phyloP scores from a whole-genome alignment of 2,888 invertebrate species.

The Sminthurides aquaticus region DNA sequence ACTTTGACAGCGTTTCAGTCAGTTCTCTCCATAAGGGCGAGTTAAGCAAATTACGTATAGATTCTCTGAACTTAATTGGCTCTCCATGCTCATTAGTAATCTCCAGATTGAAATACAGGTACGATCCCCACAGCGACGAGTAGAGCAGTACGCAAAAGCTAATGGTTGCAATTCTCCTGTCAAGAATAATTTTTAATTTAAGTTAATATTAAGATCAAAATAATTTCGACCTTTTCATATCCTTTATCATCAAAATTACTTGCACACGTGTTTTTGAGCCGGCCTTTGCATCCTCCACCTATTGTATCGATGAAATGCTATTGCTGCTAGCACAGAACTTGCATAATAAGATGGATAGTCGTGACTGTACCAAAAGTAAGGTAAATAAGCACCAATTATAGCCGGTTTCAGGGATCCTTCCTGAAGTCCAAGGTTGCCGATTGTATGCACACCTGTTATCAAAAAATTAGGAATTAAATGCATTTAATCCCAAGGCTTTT shows the following conservation, averaged over 20 bases:
- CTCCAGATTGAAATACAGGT: conserved; percentile 79
- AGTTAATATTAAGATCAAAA: too few relatives aligned
- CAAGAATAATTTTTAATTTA: neutral
- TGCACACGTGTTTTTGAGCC: conserved; percentile 47
- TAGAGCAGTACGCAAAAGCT: conserved; percentile 60
- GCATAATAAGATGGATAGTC: conserved; percentile 59
- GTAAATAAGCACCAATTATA: conserved; percentile 63
- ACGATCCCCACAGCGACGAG: conserved; percentile 65
- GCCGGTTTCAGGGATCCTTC: conserved; percentile 65
- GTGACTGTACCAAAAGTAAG: conserved; percentile 56
- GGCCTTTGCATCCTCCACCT: conserved; percentile 69
- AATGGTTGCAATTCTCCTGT: conserved; percentile 57
- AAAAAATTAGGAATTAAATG: conserved; percentile 2
- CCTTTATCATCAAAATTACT: conserved; percentile 44
- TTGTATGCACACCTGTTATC: conserved; percentile 72
- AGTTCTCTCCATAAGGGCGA: conserved; percentile 80
- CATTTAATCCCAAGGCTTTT: neutral
- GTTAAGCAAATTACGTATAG: conserved; percentile 78
- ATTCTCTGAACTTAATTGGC: conserved; percentile 78
- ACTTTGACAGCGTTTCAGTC: conserved; percentile 55
- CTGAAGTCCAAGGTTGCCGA: conserved; percentile 83
- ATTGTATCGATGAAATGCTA: conserved; percentile 66
- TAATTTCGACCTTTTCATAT: too few relatives aligned
- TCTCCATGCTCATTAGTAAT: conserved; percentile 78
- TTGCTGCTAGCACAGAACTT: conserved; percentile 50